Conservation (phyloP, 1,140 invertebrate genomes). For the honey bee (Apis mellifera) region DNA sequence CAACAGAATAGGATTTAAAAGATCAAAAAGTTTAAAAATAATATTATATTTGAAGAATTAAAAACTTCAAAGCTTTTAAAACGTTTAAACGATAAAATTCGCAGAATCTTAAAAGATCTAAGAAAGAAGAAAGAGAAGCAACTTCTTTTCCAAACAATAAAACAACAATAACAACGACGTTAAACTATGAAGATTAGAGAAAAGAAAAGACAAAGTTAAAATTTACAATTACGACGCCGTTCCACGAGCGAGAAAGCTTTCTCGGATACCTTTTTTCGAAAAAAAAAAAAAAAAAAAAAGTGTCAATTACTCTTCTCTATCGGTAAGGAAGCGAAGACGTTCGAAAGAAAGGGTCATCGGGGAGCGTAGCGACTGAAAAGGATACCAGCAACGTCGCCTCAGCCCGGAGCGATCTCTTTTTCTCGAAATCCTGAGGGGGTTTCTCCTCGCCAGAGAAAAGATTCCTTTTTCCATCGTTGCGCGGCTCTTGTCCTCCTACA, state of each 20-base stretch:
- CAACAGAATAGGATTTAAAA: too few relatives aligned
- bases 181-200: not conserved
- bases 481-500: not conserved
- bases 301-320: slow-evolving; percentile 49
- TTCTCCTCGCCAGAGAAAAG: slow-evolving; percentile 6
- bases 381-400: slow-evolving; percentile 37
- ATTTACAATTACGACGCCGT: not conserved
- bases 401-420: slow-evolving; percentile 49
- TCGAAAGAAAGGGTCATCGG: slow-evolving; percentile 9
- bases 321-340: slow-evolving; percentile 6
- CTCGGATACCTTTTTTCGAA: not conserved
- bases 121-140: too few relatives aligned
- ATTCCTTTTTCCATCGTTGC: slow-evolving; percentile 23
- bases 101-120: too few relatives aligned
- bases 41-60: too few relatives aligned
- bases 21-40: too few relatives aligned
- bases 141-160: too few relatives aligned
- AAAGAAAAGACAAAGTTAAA: not conserved
- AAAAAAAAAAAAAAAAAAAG: not conserved
- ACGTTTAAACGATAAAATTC: too few relatives aligned
- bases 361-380: slow-evolving; percentile 16
- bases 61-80: too few relatives aligned
- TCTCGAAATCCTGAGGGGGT: not conserved
- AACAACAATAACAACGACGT: too few relatives aligned
- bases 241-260: not conserved